Conservation (phyloP, 2,113 vertebrate genomes). For the Hypocryptadius cinnamomeus region DNA sequence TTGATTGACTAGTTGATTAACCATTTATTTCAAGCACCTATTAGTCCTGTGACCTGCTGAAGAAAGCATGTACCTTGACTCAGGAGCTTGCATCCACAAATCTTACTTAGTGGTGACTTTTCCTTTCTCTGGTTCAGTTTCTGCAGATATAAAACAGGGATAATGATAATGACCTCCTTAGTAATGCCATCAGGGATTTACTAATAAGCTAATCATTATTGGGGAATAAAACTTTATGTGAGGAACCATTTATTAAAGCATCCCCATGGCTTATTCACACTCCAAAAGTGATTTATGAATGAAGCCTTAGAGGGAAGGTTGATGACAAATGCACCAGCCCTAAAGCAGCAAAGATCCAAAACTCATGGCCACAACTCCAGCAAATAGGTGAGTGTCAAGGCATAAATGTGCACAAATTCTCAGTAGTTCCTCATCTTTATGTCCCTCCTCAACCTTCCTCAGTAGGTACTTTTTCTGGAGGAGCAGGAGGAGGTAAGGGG, state of each 20-base stretch:
- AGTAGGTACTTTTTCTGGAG: neutral
- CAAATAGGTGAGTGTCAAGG: neutral
- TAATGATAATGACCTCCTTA: conserved; percentile 55
- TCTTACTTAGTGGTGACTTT: conserved; percentile 1
- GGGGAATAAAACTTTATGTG: conserved; percentile 41
- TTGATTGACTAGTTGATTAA: neutral
- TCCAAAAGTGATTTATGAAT: conserved; percentile 34
- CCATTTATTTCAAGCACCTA: neutral
- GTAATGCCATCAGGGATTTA: conserved; percentile 35
- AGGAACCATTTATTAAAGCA: conserved; percentile 40
- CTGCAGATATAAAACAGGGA: conserved; percentile 19
- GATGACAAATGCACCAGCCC: neutral
- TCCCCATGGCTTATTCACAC: conserved; percentile 6
- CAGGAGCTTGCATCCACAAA: neutral
- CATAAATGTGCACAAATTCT: neutral
- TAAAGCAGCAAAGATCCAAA: neutral
- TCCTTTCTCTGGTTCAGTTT: conserved; percentile 1
- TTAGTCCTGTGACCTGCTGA: neutral
- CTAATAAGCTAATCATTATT: conserved; percentile 54
- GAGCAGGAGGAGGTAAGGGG: neutral
- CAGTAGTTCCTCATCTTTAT: neutral
- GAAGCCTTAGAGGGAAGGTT: neutral
- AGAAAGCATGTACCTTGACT: neutral
- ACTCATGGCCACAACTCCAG: neutral
- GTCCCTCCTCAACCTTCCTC: neutral